Evolutionary conservation across 2,797 vertebrate species (phyloP).

Genomic region (Coracias cyanogaster): DNA sequence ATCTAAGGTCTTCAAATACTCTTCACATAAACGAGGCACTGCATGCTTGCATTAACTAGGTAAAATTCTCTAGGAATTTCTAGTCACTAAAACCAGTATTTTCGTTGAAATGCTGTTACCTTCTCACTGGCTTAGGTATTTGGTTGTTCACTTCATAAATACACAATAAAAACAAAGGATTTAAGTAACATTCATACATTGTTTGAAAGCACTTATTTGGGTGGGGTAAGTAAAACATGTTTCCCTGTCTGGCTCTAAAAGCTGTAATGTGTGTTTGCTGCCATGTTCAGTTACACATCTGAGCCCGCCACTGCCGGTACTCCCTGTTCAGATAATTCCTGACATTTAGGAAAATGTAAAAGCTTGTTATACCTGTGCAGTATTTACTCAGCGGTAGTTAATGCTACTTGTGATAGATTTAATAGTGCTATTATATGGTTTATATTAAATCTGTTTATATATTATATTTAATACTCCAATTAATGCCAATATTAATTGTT

Average conservation of each 20-base stretch:
- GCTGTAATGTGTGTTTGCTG: neutral
- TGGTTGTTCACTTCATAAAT: neutral
- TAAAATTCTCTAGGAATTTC: neutral
- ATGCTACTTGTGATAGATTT: neutral
- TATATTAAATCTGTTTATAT: neutral
- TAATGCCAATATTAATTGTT: neutral
- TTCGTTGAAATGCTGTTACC: neutral
- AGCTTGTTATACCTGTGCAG: neutral
- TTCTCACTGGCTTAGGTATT: fast-evolving
- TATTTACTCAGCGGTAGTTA: neutral
- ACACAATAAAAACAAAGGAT: neutral
- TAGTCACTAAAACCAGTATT: neutral
- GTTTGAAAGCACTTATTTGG: neutral
- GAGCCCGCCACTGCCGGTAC: neutral
- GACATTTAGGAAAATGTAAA: neutral
- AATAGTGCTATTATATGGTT: neutral
- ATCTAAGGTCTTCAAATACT: neutral
- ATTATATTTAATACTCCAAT: neutral
- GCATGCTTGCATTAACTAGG: neutral
- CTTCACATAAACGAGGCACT: neutral
- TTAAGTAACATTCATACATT: neutral
- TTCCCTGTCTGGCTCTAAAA: neutral
- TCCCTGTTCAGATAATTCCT: neutral
- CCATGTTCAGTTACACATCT: neutral
- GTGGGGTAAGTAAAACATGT: neutral